Evolutionary conservation across 2,113 vertebrate genomes (phyloP), one percentile per base, ranked within the genome.

Genomic region (Chauna torquata): DNA sequence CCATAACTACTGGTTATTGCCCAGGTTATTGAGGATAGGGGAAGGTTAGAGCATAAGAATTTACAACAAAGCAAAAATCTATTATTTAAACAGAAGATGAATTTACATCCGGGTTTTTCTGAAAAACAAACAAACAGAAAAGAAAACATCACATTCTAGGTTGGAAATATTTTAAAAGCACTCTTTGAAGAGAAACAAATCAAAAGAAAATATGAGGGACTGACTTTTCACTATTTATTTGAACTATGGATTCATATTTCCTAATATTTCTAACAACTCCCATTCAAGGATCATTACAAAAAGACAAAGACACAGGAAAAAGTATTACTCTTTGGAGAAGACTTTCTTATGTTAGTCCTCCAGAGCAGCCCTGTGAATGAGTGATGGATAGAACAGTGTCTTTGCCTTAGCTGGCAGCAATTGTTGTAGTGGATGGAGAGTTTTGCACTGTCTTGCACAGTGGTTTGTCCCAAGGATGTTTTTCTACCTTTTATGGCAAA

Each of bases 401-500:
- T 70, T 44, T 68, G 17, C 7, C 19, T 30, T 44, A 8, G 6
- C 4, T 72, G 28, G 16, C 24, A 64, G 8, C 12, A 36, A 23
- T 0, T 71, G 52, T 40, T n/a, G 22, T 5, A 38, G 2, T 15
- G 16, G 19, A 13, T 62, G 24, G 16, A 68, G 47, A 6, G 8
- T 27, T 62, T 23, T 62, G 1, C 10, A 14, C 16, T 50, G 9
- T 40, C 66, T 34, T 88, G 9, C 11, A 50, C 32, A 1, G 8
- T 44, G 9, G 15, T 40, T 59, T 64, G n/a, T 23, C 0, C 0
- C 11, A 54, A 44, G 15, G 0, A 2, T 2, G 24, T 10, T 2
- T 59, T 69, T 88, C 24, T 65, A 8, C 17, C 5, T 25, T 57
- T 62, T 34, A 12, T 23, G 6, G 12, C 10, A 7, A 90, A 88